These are phyloP conservation scores for Trachythela sp. DNA, from an alignment of 64 coral and sea anemone species.

Conservation along the genomic window DNA sequence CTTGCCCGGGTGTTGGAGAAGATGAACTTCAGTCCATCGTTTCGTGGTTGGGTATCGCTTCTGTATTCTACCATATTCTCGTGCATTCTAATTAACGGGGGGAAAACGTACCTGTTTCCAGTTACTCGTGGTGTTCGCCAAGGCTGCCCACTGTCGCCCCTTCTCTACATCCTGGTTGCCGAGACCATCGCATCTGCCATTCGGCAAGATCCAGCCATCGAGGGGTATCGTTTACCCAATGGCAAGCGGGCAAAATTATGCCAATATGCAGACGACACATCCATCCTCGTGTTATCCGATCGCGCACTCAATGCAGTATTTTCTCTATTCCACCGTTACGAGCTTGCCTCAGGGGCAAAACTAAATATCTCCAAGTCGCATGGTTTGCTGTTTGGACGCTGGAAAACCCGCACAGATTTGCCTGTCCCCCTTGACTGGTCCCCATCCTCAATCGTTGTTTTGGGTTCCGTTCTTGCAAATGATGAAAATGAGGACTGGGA, in stretches of 20 bases:
- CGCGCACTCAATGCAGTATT: too few relatives aligned
- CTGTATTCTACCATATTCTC: background rate
- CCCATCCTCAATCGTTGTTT: too few relatives aligned
- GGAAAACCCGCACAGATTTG: too few relatives aligned
- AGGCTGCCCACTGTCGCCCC: background rate
- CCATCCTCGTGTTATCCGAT: background rate
- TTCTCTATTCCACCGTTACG: background rate
- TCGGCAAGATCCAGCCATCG: too few relatives aligned
- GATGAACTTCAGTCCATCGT: background rate
- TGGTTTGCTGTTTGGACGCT: too few relatives aligned
- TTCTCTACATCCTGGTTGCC: background rate
- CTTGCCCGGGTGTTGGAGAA: background rate
- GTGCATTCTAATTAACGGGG: background rate
- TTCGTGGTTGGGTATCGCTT: background rate
- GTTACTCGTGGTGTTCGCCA: background rate
- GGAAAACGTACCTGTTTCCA: background rate
- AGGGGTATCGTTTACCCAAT: too few relatives aligned
- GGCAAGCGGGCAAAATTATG: background rate
- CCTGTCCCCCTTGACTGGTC: too few relatives aligned
- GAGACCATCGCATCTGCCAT: background rate
- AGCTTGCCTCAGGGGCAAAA: slow-evolving; percentile 23
- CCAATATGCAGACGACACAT: background rate
- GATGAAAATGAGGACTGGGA: too few relatives aligned
- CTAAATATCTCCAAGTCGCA: too few relatives aligned
- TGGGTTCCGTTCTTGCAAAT: too few relatives aligned